Evolutionary conservation across 2,888 invertebrate genomes (phyloP), one percentile per base, ranked within the genome.

Genomic region (Notocelia uddmanniana): DNA sequence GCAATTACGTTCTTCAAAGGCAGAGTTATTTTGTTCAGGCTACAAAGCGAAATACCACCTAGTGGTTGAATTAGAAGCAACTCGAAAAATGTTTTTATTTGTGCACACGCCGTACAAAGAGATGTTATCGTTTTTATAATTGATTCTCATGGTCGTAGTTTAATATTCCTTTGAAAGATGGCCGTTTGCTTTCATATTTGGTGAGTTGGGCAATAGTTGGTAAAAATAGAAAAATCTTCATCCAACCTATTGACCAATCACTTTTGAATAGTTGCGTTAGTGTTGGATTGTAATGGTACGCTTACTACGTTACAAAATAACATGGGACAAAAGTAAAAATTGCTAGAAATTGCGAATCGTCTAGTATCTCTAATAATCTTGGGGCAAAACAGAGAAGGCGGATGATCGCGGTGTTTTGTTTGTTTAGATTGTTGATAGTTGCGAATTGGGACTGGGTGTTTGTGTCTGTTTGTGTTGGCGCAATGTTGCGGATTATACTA

Each of bases 381-480:
- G 31, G 13, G 31, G 31, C 31, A 48, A 50, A 31, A 31, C 26
- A 62, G 26, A 26, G 11, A 23, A 18, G n/a, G 11, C 19, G 19
- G 48, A 62, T 62, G 3, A 31, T 26, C 31, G 19, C 45, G 31
- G 45, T 57, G 31, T 54, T 57, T 48, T 69, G 48, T 69, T 62
- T 69, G 63, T 58, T 69, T 69, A 69, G 50, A 69, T 57, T 55
- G 57, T 57, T 58, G 37, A 64, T 68, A 68, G 68, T 68, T 68
- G 50, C 26, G 70, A 58, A 58, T 58, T 19, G 58, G 62, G 23
- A 41, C 21, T 55, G 50, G 60, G 54, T 52, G 41, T 62, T 54
- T 52, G 60, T 57, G 18, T 15, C 19, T 64, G 50, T 64, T 64
- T 64, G 70, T 52, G 50, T 66, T 58, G 54, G 21, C 45, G 48